phyloP scores from a whole-genome alignment of 1,140 invertebrate species.

The Eurytemora carolleeae region DNA sequence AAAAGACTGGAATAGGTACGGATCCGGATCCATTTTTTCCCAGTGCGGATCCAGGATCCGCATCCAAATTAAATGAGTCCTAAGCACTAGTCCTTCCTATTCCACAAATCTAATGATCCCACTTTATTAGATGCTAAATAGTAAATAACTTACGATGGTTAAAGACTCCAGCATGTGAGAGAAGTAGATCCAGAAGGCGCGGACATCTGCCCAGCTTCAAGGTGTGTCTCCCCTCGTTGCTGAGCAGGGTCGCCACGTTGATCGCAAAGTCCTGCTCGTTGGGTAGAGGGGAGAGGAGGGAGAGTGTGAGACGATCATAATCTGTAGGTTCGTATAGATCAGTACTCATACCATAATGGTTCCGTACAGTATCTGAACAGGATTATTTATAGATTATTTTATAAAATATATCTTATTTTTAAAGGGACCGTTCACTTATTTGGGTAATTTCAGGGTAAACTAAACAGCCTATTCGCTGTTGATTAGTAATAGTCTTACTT shows the following conservation, averaged over 20 bases:
- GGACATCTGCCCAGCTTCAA: slow-evolving; percentile 61
- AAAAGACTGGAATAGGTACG: background rate
- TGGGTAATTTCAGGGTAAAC: too few relatives aligned
- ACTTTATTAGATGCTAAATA: background rate
- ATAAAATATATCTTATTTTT: too few relatives aligned
- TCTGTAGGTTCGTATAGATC: slow-evolving; percentile 53
- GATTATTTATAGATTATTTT: too few relatives aligned
- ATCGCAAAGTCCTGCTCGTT: slow-evolving; percentile 98
- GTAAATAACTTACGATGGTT: slow-evolving; percentile 44
- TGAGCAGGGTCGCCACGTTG: slow-evolving; percentile 83
- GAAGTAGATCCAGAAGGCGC: slow-evolving; percentile 59
- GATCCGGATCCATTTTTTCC: too few relatives aligned
- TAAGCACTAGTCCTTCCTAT: background rate
- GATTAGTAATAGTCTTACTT: too few relatives aligned
- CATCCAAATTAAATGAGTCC: too few relatives aligned
- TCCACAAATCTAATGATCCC: background rate
- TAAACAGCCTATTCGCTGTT: too few relatives aligned
- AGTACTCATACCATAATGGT: slow-evolving; percentile 42
- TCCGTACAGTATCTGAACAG: slow-evolving; percentile 42
- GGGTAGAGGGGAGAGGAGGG: slow-evolving; percentile 74
- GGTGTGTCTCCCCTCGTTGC: slow-evolving; percentile 73
- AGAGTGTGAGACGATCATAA: slow-evolving; percentile 67
- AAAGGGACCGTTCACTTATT: too few relatives aligned
- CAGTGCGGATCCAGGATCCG: too few relatives aligned
- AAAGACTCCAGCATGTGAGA: slow-evolving; percentile 84